Conservation (phyloP, 92 coral and sea anemone genomes). For the Siderastrea radians region DNA sequence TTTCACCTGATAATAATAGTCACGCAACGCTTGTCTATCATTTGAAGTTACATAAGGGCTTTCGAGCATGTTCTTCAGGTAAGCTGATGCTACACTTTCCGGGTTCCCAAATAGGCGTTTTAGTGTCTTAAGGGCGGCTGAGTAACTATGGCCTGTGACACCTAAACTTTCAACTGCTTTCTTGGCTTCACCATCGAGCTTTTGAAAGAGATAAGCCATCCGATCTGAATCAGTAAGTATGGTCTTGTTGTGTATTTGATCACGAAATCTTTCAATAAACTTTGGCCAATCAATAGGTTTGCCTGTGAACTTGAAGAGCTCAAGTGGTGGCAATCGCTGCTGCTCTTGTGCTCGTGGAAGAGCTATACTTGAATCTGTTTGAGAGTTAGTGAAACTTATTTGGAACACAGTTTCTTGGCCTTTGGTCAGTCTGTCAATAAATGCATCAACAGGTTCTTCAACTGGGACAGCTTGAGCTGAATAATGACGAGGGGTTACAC, state of each 20-base stretch:
- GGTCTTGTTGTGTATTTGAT: slow-evolving; percentile 51
- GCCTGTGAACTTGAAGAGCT: slow-evolving; percentile 51
- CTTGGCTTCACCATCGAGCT: slow-evolving; percentile 61
- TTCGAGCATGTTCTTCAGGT: slow-evolving; percentile 34
- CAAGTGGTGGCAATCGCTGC: slow-evolving; percentile 61
- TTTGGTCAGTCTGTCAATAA: slow-evolving; percentile 30
- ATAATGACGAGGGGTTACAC: not conserved
- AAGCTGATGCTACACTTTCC: slow-evolving; percentile 3
- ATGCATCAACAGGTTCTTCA: slow-evolving; percentile 42
- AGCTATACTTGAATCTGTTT: slow-evolving; percentile 34
- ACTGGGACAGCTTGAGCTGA: not conserved
- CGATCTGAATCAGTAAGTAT: slow-evolving; percentile 60
- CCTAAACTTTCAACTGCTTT: slow-evolving; percentile 50
- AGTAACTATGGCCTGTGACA: slow-evolving; percentile 29
- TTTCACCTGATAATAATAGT: slow-evolving; percentile 21
- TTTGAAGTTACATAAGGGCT: slow-evolving; percentile 14
- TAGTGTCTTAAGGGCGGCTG: slow-evolving; percentile 31
- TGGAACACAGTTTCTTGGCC: slow-evolving; percentile 43
- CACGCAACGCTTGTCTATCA: slow-evolving; percentile 19
- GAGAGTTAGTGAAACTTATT: no score
- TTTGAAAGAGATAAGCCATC: slow-evolving; percentile 63
- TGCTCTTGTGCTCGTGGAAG: slow-evolving; percentile 48
- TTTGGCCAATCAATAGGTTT: slow-evolving; percentile 52
- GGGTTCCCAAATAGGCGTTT: slow-evolving; percentile 34
- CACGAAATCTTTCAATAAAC: slow-evolving; percentile 65